These are phyloP conservation scores for Pygocentrus nattereri DNA, from an alignment of 2,797 vertebrate genomes.

Conservation along the genomic window DNA sequence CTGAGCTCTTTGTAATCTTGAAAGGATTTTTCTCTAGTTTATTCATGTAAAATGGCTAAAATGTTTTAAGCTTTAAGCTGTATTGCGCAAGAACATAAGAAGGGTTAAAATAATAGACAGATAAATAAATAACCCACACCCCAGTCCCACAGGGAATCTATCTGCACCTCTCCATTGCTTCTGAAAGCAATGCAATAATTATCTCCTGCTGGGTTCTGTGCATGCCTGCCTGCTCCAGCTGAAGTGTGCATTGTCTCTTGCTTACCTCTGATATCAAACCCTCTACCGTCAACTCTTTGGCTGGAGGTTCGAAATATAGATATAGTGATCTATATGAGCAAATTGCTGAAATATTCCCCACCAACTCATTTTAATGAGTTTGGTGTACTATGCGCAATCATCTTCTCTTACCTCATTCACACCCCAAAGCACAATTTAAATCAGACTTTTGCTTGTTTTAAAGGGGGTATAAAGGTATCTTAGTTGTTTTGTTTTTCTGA, in stretches of 20 bases:
- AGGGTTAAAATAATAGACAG: background rate
- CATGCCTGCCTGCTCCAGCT: background rate
- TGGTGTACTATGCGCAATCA: background rate
- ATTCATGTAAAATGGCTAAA: background rate
- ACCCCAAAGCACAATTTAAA: slow-evolving; percentile 38
- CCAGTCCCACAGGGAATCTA: slow-evolving; percentile 16
- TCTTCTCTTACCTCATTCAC: slow-evolving; percentile 49
- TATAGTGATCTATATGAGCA: background rate
- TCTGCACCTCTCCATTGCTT: background rate
- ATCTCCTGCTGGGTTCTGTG: background rate
- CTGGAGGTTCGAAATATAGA: background rate
- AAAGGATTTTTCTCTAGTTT: background rate
- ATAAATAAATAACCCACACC: too few relatives aligned
- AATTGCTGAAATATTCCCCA: slow-evolving; percentile 8
- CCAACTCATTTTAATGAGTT: background rate
- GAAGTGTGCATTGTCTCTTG: background rate
- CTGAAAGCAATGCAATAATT: slow-evolving; percentile 31
- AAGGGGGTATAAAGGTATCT: slow-evolving; percentile 4
- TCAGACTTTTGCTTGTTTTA: background rate
- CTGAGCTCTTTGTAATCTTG: background rate
- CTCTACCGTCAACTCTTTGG: background rate
- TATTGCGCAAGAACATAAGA: background rate
- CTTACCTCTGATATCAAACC: background rate
- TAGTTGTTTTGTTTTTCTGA: background rate
- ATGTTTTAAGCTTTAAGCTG: slow-evolving; percentile 14